Conservation (phyloP, 2,797 vertebrate genomes). For the Falco columbarius region DNA sequence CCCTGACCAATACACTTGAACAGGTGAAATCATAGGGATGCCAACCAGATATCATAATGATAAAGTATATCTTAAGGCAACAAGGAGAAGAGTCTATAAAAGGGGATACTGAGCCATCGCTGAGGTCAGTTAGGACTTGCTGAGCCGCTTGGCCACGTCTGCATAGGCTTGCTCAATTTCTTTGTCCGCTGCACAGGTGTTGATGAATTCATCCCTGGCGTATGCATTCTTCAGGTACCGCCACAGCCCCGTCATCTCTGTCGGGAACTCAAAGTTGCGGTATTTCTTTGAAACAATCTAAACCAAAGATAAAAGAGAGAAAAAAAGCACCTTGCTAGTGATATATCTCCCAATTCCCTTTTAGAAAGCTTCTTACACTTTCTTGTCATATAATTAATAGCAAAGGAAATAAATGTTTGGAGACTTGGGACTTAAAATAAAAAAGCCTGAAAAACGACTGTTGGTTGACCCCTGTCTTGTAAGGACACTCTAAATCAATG, state of each 20-base stretch:
- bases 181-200: conserved; percentile 91
- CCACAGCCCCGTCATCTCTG: conserved; percentile 90
- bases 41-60: conserved; percentile 11
- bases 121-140: conserved; percentile 79
- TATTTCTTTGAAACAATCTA: conserved; percentile 96
- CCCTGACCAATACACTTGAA: background rate
- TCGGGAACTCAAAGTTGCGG: conserved; percentile 91
- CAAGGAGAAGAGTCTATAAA: conserved; percentile 53
- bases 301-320: background rate
- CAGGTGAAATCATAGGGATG: conserved; percentile 15
- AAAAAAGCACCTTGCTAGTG: background rate
- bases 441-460: background rate
- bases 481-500: background rate
- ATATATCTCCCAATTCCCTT: background rate
- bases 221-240: conserved; percentile 92
- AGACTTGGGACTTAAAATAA: background rate
- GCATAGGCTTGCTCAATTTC: conserved; percentile 94
- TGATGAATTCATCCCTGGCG: conserved; percentile 91
- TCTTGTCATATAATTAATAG: background rate
- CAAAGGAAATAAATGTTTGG: background rate
- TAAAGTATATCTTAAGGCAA: conserved; percentile 61
- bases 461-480: background rate
- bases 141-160: conserved; percentile 90
- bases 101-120: background rate
- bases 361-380: background rate